These are phyloP conservation scores for Odontocolon sp. DNA, from an alignment of 2,888 invertebrate genomes.

Conservation along the genomic window DNA sequence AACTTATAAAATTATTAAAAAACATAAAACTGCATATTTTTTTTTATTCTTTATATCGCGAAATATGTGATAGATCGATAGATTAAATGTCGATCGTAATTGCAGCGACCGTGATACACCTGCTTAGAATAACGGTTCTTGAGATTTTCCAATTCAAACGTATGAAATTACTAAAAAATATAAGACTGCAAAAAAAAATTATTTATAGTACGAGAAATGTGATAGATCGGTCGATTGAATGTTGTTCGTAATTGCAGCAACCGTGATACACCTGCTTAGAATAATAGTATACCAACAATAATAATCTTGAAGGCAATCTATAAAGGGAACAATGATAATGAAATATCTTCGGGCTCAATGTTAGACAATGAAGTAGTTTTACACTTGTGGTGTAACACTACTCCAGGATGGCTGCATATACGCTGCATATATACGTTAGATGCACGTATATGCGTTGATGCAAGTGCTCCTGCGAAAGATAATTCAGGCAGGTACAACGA, in stretches of 20 bases:
- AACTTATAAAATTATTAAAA: too few species aligned
- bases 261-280: constrained; percentile 20
- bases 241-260: constrained; percentile 33
- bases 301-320: constrained; percentile 21
- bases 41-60: too few species aligned
- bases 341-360: constrained; percentile 15
- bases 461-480: constrained; percentile 1
- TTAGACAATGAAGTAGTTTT: not conserved
- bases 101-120: constrained; percentile 30
- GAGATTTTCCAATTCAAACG: too few species aligned
- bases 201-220: constrained; percentile 10
- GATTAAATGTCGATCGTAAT: not conserved
- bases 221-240: not conserved
- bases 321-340: constrained; percentile 40
- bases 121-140: constrained; percentile 9
- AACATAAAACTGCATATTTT: too few species aligned
- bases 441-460: constrained; percentile 6
- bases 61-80: constrained; percentile 7
- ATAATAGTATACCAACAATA: constrained; percentile 14
- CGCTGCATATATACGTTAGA: not conserved
- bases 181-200: too few species aligned
- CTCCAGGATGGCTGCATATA: not conserved
- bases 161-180: too few species aligned
- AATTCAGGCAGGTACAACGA: not conserved
- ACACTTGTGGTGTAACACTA: not conserved